A percentile compares a stretch with the other conserved stretches of the same genome.
phyloP scores from a whole-genome alignment of 2,888 invertebrate species.

The Dorcus parallelipipedus region DNA sequence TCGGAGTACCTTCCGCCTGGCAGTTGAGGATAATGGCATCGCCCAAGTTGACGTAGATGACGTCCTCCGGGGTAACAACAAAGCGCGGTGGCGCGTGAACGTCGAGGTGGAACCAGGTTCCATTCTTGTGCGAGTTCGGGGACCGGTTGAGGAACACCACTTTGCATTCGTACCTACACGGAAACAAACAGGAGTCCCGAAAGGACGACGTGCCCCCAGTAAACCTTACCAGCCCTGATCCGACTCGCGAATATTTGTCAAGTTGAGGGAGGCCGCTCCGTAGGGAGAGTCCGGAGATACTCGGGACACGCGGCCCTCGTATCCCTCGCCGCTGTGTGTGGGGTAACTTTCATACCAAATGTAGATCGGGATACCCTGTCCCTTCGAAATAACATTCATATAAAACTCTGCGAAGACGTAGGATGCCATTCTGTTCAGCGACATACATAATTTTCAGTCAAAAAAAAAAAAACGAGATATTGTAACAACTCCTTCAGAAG shows the following conservation, averaged over 20 bases:
- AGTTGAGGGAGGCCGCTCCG: conserved; percentile 91
- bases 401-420: not conserved
- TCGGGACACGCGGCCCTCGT: conserved; percentile 87
- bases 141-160: conserved; percentile 94
- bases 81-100: conserved; percentile 95
- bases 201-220: conserved; percentile 50
- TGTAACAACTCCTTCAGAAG: not conserved
- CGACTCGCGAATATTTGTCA: conserved; percentile 88
- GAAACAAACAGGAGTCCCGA: not conserved
- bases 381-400: conserved; percentile 54
- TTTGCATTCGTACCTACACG: conserved; percentile 51
- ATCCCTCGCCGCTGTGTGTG: conserved; percentile 92
- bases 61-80: conserved; percentile 92
- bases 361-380: conserved; percentile 94
- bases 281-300: conserved; percentile 85
- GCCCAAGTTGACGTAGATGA: conserved; percentile 94
- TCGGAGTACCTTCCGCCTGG: conserved; percentile 93
- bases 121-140: conserved; percentile 88
- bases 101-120: conserved; percentile 97
- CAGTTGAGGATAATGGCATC: conserved; percentile 95
- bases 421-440: not conserved
- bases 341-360: conserved; percentile 98
- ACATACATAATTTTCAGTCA: not conserved
- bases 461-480: not conserved
- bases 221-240: conserved; percentile 94